Conservation (phyloP, 1,140 invertebrate genomes). For the Chrysopa pallens region DNA sequence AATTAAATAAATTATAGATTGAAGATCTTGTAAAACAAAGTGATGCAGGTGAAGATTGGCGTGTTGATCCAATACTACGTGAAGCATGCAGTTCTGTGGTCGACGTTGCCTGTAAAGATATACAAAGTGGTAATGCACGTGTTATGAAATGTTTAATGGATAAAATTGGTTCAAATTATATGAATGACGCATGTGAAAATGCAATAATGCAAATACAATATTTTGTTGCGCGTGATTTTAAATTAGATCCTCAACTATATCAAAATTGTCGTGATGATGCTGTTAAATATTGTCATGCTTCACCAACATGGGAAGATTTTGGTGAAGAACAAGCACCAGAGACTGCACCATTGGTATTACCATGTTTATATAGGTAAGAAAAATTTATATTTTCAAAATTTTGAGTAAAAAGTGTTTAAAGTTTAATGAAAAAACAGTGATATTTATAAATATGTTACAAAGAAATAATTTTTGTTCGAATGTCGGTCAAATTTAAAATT, state of each 20-base stretch:
- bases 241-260: conserved; percentile 57
- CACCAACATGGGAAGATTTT: conserved; percentile 52
- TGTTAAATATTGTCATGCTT: conserved; percentile 59
- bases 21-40: conserved; percentile 61
- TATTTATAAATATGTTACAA: too few species aligned
- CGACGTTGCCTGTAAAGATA: conserved; percentile 45
- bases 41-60: conserved; percentile 78
- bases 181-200: conserved; percentile 79
- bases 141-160: conserved; percentile 91
- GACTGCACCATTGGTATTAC: conserved; percentile 61
- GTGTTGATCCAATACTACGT: conserved; percentile 74
- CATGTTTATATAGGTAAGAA: conserved; percentile 62
- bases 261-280: conserved; percentile 77
- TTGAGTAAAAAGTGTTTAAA: neutral
- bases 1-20: conserved; percentile 27
- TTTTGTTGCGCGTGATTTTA: conserved; percentile 88
- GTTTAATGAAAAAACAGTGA: too few species aligned
- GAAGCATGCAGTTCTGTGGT: conserved; percentile 74
- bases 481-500: too few species aligned
- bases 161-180: conserved; percentile 63
- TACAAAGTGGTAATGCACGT: conserved; percentile 48
- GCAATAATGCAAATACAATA: conserved; percentile 92
- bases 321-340: conserved; percentile 45
- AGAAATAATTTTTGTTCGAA: too few species aligned
- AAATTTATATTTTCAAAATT: neutral